Evolutionary conservation across 92 coral and sea anemone species (phyloP), one percentile per base, ranked within the genome.

Genomic region (Parazoanthus atlanticus): DNA sequence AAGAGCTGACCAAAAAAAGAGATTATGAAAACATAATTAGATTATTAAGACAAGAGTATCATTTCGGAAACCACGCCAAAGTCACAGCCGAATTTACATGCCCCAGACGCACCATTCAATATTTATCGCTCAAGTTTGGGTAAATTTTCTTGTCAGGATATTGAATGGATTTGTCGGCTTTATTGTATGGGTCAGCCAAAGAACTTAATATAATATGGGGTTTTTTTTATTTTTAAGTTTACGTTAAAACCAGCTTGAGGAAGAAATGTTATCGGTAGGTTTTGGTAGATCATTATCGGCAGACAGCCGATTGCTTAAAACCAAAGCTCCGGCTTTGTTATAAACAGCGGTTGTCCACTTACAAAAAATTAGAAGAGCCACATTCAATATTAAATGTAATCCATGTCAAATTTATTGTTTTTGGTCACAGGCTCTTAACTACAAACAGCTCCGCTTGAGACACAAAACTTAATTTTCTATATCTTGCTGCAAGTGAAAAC

Each of bases 301-400:
- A 74, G n/a, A 74, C 78, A 74, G 7, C 29, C n/a, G 25, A 32
- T 38, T 74, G n/a, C 78, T 23, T 15, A 17, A 33, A 0, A 72
- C 25, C 17, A 5, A 72, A 34, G 76, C 41, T 72, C 11, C 21
- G 65, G 69, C 69, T 33, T 74, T 23, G 78, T 32, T 33, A 74
- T 36, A 19, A 74, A 75, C 79, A 75, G 79, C 79, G 49, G 79
- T 75, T 75, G 79, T 36, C 47, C 78, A 61, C 69, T 61, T 61
- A 21, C 26, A 61, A 8, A 25, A 61, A 61, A 13, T 52, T 52
- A 15, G 21, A 52, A 52, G 21, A 52, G 58, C 19, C 58, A 12
- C 58, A 52, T 12, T 19, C 12, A 12, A 52, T 52, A 52, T 52
- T 13, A 2, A 1, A 52, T 52, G 21, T 52, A 16, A 52, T 52